These are phyloP conservation scores for Forbesichthys papilliferus DNA, from an alignment of 2,113 vertebrate species.

Conservation along the genomic window DNA sequence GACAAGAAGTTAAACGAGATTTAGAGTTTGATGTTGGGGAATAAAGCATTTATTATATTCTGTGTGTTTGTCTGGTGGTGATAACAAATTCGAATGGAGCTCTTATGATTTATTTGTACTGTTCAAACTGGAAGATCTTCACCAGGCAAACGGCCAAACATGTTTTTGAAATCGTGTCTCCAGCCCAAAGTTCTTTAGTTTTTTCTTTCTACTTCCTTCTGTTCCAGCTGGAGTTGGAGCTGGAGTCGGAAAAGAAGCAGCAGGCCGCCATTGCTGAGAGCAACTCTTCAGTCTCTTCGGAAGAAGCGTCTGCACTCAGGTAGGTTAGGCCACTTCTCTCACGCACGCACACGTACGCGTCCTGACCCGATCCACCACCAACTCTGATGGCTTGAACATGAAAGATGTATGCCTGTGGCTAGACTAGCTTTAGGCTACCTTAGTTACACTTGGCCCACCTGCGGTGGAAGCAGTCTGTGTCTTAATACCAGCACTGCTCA, in stretches of 20 bases:
- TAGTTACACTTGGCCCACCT: not conserved
- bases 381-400: constrained; percentile 1
- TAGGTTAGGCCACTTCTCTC: constrained; percentile 22
- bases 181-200: not conserved
- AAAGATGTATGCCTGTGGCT: constrained; percentile 2
- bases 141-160: constrained; percentile 22
- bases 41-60: constrained; percentile 22
- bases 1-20: constrained; percentile 17
- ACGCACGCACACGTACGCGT: constrained; percentile 3
- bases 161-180: not conserved
- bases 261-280: constrained; percentile 56
- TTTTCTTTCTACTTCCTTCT: constrained; percentile 9
- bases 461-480: not conserved
- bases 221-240: constrained; percentile 70
- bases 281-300: constrained; percentile 52
- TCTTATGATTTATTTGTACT: constrained; percentile 25
- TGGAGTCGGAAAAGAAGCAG: constrained; percentile 70
- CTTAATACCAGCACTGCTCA: too few relatives aligned
- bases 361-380: not conserved
- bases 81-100: constrained; percentile 15
- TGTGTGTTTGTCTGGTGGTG: constrained; percentile 30
- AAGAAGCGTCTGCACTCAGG: constrained; percentile 75
- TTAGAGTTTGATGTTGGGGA: constrained; percentile 22
- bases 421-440: constrained; percentile 16
- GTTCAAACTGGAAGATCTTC: constrained; percentile 26